Evolutionary conservation across 1,140 invertebrate species (phyloP).

Genomic region (Pseudomyrmex pallidus): DNA sequence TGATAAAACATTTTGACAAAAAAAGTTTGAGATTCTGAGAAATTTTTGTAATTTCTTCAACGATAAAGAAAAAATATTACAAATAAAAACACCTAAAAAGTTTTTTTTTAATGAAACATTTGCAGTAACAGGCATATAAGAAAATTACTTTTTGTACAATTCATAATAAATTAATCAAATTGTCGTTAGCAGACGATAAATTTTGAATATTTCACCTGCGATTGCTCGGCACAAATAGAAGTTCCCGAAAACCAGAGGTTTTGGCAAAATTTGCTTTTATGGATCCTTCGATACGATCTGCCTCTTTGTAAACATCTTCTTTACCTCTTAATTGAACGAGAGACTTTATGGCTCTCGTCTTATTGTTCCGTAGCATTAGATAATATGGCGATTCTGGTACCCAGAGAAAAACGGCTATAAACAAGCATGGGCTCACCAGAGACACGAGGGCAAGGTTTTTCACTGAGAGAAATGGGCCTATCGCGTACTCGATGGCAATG

Average conservation of each 20-base stretch:
- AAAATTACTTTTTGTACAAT: no score
- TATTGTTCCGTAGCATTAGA: conserved; percentile 85
- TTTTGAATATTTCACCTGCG: conserved; percentile 77
- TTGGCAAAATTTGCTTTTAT: conserved; percentile 86
- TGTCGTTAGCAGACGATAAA: neutral
- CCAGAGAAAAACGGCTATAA: conserved; percentile 86
- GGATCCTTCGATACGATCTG: conserved; percentile 87
- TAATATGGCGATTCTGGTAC: conserved; percentile 92
- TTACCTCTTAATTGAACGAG: conserved; percentile 86
- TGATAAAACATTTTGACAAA: neutral
- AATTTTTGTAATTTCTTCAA: neutral
- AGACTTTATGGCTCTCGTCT: conserved; percentile 86
- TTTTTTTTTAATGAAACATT: no score
- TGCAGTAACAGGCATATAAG: no score
- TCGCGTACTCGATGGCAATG: conserved; percentile 87
- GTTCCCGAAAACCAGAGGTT: conserved; percentile 85
- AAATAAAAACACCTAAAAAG: no score
- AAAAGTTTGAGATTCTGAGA: neutral
- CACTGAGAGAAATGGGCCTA: conserved; percentile 87
- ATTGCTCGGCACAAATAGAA: conserved; percentile 86
- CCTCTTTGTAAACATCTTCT: conserved; percentile 86
- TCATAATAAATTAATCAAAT: neutral
- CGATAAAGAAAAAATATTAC: no score
- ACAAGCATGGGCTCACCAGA: conserved; percentile 85
- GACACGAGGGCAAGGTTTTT: conserved; percentile 86